These are phyloP conservation scores for Alaudala cheleensis DNA, from an alignment of 2,113 vertebrate species.

Conservation along the genomic window DNA sequence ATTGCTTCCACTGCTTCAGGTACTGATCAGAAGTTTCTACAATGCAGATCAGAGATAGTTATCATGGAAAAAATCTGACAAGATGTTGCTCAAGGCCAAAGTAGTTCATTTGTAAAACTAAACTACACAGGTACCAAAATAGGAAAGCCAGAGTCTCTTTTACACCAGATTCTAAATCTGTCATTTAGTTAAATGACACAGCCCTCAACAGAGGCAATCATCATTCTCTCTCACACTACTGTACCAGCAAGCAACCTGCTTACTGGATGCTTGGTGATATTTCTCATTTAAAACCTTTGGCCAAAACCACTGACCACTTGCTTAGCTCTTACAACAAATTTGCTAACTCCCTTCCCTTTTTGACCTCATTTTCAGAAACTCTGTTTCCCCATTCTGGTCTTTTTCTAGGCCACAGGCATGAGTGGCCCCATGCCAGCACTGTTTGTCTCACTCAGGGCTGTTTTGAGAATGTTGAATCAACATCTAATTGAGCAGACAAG, in stretches of 20 bases:
- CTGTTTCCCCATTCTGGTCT: not conserved
- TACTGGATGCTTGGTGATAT: not conserved
- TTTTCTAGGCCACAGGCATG: not conserved
- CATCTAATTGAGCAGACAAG: conserved; percentile 63
- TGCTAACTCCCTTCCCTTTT: not conserved
- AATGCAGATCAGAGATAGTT: not conserved
- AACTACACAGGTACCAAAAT: not conserved
- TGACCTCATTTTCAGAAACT: conserved; percentile 3
- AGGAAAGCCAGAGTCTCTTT: not conserved
- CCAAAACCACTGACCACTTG: not conserved
- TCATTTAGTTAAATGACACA: not conserved
- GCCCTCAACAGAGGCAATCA: not conserved
- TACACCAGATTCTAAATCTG: not conserved
- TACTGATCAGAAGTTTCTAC: not conserved
- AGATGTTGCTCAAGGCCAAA: not conserved
- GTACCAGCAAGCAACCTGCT: not conserved
- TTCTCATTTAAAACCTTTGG: not conserved
- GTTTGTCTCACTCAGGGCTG: conserved; percentile 19
- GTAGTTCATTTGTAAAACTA: not conserved
- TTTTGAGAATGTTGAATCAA: conserved; percentile 29
- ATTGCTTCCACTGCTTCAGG: not conserved
- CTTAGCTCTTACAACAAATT: not conserved
- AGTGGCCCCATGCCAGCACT: not conserved
- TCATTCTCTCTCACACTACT: not conserved
- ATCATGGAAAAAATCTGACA: not conserved